phyloP scores from a whole-genome alignment of 2,797 vertebrate species.

The Champsocephalus gunnari region DNA sequence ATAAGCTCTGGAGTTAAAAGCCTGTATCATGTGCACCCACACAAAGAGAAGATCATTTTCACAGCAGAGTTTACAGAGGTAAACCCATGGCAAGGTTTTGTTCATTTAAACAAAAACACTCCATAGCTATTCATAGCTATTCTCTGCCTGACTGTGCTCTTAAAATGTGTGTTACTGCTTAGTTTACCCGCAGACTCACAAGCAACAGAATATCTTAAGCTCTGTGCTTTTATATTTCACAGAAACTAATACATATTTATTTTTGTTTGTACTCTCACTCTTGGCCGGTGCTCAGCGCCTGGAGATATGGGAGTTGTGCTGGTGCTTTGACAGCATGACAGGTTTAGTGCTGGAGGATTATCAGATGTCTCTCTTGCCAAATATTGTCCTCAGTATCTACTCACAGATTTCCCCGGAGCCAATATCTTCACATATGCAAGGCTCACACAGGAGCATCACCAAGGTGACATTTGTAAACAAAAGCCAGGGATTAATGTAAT shows the following conservation, averaged over 20 bases:
- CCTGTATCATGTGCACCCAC: constrained; percentile 42
- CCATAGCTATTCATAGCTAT: constrained; percentile 26
- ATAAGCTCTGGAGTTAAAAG: constrained; percentile 34
- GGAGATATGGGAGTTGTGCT: constrained; percentile 56
- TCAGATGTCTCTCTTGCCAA: constrained; percentile 72
- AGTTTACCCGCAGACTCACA: constrained; percentile 33
- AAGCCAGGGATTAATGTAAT: constrained; percentile 54
- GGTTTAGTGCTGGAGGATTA: constrained; percentile 73
- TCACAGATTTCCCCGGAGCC: constrained; percentile 62
- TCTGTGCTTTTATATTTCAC: constrained; percentile 51
- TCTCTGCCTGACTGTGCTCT: constrained; percentile 28
- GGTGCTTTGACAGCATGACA: constrained; percentile 71
- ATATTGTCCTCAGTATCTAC: constrained; percentile 60
- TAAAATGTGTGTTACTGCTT: constrained; percentile 26
- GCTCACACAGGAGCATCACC: constrained; percentile 50
- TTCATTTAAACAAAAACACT: constrained; percentile 55
- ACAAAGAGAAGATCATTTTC: constrained; percentile 56
- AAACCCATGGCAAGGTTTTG: constrained; percentile 55
- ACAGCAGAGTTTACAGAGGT: constrained; percentile 69
- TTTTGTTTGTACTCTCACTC: constrained; percentile 39
- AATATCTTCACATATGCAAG: constrained; percentile 55
- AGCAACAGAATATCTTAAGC: constrained; percentile 43
- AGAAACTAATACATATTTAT: constrained; percentile 69
- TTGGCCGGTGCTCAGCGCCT: constrained; percentile 48
- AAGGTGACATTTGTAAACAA: constrained; percentile 67